Evolutionary conservation across 1,140 invertebrate species (phyloP), one percentile per base, ranked within the genome.

Genomic region (Lanistes nyassanus): DNA sequence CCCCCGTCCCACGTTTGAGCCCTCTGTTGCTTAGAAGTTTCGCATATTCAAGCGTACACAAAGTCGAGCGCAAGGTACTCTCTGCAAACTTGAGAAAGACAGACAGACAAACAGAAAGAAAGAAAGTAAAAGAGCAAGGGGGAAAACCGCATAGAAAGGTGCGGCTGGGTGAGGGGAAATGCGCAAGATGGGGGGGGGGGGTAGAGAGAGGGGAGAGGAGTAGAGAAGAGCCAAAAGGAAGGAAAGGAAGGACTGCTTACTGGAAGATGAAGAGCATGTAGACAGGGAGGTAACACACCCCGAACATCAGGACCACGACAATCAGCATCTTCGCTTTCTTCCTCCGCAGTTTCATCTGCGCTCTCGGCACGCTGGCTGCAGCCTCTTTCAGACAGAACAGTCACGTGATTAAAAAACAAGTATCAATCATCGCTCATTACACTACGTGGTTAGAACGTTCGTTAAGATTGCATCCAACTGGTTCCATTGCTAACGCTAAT

Each of bases 241-340:
- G 56, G 42, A 13, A 26, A 58, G 53, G n/a, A 31, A 62, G 42
- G 7, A 69, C 36, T 42, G 11, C 72, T 77, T n/a, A 80, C 79
- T 62, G 76, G 31, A 80, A 74, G 7, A 80, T 65, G 51, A 80
- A 93, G 16, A 96, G 88, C 2, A 96, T 88, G 89, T 97, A 94
- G 4, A 97, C 94, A 2, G 95, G 95, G 82, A 96, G 92, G 86
- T 95, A 96, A 89, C 95, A 97, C 62, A 95, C 89, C n/a, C 93
- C 95, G 85, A 97, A 97, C 92, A 96, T 95, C 66, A 93, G 86
- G 11, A 97, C 95, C 0, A 97, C 94, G 1, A 93, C 94, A 0
- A 96, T 94, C 34, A 97, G 89, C 96, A 97, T 97, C 89, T 96
- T 96, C 42, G 95, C 95, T 0, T 95, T 95, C 87, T 97, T 96